Evolutionary conservation across 2,797 vertebrate genomes (phyloP), one percentile per base, ranked within the genome.

Genomic region (Crypturellus tataupa): DNA sequence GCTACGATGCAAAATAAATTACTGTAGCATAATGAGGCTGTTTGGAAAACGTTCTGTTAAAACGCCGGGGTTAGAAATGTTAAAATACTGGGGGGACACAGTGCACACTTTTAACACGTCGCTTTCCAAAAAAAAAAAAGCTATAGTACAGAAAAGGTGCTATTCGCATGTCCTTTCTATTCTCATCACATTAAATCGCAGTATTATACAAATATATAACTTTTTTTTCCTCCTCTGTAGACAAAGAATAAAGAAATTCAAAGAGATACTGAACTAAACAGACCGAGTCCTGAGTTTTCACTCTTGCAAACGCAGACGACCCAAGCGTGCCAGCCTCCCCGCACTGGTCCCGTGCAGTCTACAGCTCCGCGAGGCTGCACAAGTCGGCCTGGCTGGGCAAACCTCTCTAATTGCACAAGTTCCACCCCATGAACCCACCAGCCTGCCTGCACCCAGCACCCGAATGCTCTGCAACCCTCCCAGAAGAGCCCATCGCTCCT

Each of bases 1-100:
- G 89, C 93, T 85, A 80, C 86, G 94, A 88, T 76, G 80, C 89
- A 97, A 95, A 91, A 83, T 93, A 89, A 93, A 93, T 93, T 83
- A 87, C 82, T 89, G 46, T 3, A 58, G 51, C 44, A 65, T 67
- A 77, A 92, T 91, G 82, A 94, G 70, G 67, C 85, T 95, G 67
- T 95, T 95, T 83, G 51, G 79, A 87, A 94, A 85, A 83, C 2
- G n/a, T 47, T 92, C 86, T 46, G 42, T 78, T 71, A 80, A 89
- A 85, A 92, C 53, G 47, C 64, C 81, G 42, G 55, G 44, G 42
- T 77, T 80, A 68, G 44, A 40, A 89, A 68, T 67, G 90, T 80
- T 90, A 81, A 82, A 90, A 77, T 56, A 73, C 62, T 35, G 67
- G 63, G 64, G 70, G 83, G 75, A 79, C 33, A 72, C 70, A 87